Conservation (phyloP, 2,888 invertebrate genomes). For the Rhaphigaster nebulosa region DNA sequence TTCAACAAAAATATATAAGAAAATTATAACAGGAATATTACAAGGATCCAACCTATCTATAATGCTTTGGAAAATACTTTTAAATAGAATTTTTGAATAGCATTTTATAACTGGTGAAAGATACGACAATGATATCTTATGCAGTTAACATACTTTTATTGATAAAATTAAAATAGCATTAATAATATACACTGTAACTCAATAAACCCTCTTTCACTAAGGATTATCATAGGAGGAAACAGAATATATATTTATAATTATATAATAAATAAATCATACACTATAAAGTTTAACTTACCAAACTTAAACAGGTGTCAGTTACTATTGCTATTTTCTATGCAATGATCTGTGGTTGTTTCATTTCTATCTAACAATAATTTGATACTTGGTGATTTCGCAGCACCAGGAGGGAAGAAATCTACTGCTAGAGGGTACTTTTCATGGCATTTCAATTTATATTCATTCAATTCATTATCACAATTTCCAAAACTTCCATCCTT, state of each 20-base stretch:
- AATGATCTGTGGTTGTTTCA: conserved; percentile 47
- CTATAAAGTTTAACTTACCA: background rate
- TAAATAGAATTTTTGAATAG: no score
- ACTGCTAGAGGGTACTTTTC: conserved; percentile 84
- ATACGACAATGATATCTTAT: no score
- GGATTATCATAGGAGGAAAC: no score
- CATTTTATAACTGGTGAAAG: no score
- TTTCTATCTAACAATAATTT: conserved; percentile 53
- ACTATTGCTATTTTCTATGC: conserved; percentile 55
- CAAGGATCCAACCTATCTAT: no score
- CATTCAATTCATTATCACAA: conserved; percentile 76
- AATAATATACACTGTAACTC: no score
- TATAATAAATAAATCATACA: background rate
- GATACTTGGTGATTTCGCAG: conserved; percentile 52
- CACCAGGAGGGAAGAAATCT: conserved; percentile 73
- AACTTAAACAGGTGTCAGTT: conserved; percentile 52
- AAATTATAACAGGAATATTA: no score
- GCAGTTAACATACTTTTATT: no score
- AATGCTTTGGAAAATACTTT: no score
- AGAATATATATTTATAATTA: background rate
- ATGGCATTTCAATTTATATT: conserved; percentile 81
- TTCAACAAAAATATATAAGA: no score
- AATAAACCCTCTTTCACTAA: no score
- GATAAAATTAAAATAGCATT: no score
- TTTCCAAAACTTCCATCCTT: conserved; percentile 85